Evolutionary conservation across 2,888 invertebrate species (phyloP).

Genomic region (Agrypnus murinus): DNA sequence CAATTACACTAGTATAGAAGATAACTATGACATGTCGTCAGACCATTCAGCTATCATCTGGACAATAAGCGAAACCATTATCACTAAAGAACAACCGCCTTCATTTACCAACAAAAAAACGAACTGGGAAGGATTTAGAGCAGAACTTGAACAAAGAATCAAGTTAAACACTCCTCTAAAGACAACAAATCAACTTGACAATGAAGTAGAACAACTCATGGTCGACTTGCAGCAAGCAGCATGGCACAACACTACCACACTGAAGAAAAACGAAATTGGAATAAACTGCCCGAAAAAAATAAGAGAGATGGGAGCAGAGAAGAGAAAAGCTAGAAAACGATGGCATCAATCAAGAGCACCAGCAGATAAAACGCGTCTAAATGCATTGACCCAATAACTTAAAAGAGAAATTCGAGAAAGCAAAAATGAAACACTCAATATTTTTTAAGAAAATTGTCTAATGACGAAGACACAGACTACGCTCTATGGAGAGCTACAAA

Average conservation of each 20-base stretch:
- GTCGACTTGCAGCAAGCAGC: slow-evolving; percentile 15
- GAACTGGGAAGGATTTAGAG: slow-evolving; percentile 22
- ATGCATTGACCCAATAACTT: slow-evolving; percentile 44
- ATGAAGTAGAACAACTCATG: slow-evolving; percentile 6
- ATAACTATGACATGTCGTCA: slow-evolving; percentile 3
- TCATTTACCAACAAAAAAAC: slow-evolving; percentile 7
- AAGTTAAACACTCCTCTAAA: no score
- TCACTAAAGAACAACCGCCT: slow-evolving; percentile 6
- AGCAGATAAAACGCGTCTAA: slow-evolving; percentile 38
- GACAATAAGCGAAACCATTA: slow-evolving; percentile 12
- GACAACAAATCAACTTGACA: slow-evolving; percentile 11
- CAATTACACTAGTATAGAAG: slow-evolving; percentile 8
- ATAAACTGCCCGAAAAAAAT: slow-evolving; percentile 16
- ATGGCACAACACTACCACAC: slow-evolving; percentile 18
- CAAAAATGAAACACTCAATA: slow-evolving; percentile 45
- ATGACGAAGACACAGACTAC: slow-evolving; percentile 28
- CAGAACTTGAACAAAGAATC: slow-evolving; percentile 17
- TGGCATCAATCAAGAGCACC: not conserved
- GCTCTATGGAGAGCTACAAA: slow-evolving; percentile 51
- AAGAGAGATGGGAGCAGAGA: slow-evolving; percentile 5
- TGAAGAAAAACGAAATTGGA: not conserved
- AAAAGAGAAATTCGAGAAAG: slow-evolving; percentile 35
- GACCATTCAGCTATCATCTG: slow-evolving; percentile 8
- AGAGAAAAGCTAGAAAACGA: no score
- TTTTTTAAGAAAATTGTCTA: slow-evolving; percentile 40